Evolutionary conservation across 2,888 invertebrate genomes (phyloP).

Genomic region (Erpobdella octoculata): DNA sequence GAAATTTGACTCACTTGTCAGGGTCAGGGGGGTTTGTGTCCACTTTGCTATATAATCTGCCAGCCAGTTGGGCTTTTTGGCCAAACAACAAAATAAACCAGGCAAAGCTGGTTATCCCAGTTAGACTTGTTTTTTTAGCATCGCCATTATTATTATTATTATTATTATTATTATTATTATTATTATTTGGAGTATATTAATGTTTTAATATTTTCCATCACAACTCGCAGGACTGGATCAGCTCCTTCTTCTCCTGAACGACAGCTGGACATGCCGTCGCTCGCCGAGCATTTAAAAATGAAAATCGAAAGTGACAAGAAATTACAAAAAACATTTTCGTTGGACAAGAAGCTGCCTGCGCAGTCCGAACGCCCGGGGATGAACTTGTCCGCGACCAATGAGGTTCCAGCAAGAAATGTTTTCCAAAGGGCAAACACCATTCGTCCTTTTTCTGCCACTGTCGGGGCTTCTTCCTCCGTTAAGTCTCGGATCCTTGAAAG

Average conservation of each 20-base stretch:
- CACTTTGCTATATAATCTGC: no score
- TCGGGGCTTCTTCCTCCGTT: not conserved
- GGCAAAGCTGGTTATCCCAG: not conserved
- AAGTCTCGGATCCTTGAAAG: constrained; percentile 42
- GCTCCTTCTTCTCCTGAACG: constrained; percentile 56
- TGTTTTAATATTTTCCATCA: not conserved
- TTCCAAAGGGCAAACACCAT: constrained; percentile 14
- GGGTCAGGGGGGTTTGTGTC: no score
- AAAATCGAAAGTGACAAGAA: not conserved
- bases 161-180: constrained; percentile 3
- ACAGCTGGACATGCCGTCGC: constrained; percentile 34
- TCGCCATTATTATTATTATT: not conserved
- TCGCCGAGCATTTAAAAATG: constrained; percentile 35
- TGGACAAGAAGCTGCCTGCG: not conserved
- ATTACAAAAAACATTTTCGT: not conserved
- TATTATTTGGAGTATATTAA: not conserved
- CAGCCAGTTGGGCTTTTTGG: no score
- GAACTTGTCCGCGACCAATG: no score
- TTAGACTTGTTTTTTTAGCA: not conserved
- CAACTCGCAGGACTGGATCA: constrained; percentile 52
- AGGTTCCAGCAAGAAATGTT: constrained; percentile 9
- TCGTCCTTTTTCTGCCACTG: constrained; percentile 9
- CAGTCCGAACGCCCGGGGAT: not conserved
- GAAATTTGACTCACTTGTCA: no score
- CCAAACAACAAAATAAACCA: no score